Evolutionary conservation across 2,797 vertebrate species (phyloP), one percentile per base, ranked within the genome.

Genomic region (Cirrhinus molitorella): DNA sequence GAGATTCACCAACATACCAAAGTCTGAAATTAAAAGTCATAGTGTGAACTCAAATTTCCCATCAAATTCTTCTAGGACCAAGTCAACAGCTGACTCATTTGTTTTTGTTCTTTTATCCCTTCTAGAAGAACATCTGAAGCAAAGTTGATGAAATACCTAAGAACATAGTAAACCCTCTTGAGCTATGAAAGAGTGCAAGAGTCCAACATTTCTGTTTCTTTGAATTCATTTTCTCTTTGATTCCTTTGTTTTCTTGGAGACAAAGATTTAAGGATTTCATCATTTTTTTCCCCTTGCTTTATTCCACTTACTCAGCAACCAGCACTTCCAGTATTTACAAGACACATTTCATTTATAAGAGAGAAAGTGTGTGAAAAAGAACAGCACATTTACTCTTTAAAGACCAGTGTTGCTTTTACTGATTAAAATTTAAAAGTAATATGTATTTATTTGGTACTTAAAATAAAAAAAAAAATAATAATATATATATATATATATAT

Each of bases 221-320:
- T 25, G 23, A 61, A 61, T 7, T 28, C 13, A 61, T 61, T 55
- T 28, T 12, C 34, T 21, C 16, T 57, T 43, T 53, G n/a, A 55
- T 55, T 25, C 21, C 16, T 23, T 80, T 0, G 23, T 51, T 5
- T 55, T 25, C 19, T 63, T 49, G 12, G 25, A 49, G 7, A 65
- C 67, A 37, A n/a, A 74, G 12, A 14, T 37, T 66, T 37, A 37
- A 40, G 13, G 3, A n/a, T 17, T 59, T 45, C 14, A 17, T 76
- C 37, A 5, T 17, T 43, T 53, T 72, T 73, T 23, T 13, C 3
- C 28, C 37, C 7, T 87, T 86, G 91, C 90, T 90, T 92, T 90
- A 88, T 87, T 81, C 65, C 57, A 31, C 28, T 84, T 81, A 66
- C 74, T 70, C 4, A 81, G 80, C 74, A 78, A 49, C 63, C 23